Conservation (phyloP, 2,888 invertebrate species). For the Eledona agricola region DNA sequence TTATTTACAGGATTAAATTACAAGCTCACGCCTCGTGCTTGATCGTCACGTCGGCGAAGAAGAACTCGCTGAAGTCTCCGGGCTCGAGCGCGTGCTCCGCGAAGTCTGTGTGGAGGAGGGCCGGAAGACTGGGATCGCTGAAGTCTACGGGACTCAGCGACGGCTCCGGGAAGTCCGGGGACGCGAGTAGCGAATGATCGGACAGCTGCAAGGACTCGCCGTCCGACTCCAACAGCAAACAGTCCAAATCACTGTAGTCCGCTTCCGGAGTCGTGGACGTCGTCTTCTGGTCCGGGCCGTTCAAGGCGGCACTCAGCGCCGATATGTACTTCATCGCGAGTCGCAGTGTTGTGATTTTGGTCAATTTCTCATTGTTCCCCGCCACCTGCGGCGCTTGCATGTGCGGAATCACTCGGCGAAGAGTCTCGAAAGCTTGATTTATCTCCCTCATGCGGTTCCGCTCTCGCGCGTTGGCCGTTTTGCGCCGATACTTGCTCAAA, state of each 20-base stretch:
- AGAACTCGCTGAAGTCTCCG: constrained; percentile 57
- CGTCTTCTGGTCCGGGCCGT: constrained; percentile 34
- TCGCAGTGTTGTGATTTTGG: constrained; percentile 88
- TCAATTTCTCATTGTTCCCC: constrained; percentile 78
- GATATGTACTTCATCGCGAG: constrained; percentile 89
- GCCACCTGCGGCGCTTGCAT: constrained; percentile 58
- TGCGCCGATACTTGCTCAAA: constrained; percentile 87
- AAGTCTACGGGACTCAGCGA: constrained; percentile 69
- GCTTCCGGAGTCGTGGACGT: constrained; percentile 35
- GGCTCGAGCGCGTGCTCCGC: constrained; percentile 56
- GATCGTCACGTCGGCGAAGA: constrained; percentile 22
- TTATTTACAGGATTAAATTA: constrained; percentile 43
- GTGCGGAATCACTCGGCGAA: constrained; percentile 80
- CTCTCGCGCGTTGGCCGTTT: constrained; percentile 90
- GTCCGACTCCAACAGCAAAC: constrained; percentile 68
- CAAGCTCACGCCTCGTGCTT: constrained; percentile 17
- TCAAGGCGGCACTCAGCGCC: constrained; percentile 74
- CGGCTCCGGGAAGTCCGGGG: constrained; percentile 64
- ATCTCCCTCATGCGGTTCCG: constrained; percentile 89
- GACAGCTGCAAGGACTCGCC: constrained; percentile 68
- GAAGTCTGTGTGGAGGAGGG: constrained; percentile 58
- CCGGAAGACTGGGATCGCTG: constrained; percentile 57
- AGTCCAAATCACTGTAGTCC: constrained; percentile 60
- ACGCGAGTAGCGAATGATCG: constrained; percentile 66
- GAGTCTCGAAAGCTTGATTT: constrained; percentile 85